Percentiles rank a stretch among this genome's conserved stretches.
Evolutionary conservation across 2,797 vertebrate species (phyloP).

Genomic region (Corythornis leucogaster): DNA sequence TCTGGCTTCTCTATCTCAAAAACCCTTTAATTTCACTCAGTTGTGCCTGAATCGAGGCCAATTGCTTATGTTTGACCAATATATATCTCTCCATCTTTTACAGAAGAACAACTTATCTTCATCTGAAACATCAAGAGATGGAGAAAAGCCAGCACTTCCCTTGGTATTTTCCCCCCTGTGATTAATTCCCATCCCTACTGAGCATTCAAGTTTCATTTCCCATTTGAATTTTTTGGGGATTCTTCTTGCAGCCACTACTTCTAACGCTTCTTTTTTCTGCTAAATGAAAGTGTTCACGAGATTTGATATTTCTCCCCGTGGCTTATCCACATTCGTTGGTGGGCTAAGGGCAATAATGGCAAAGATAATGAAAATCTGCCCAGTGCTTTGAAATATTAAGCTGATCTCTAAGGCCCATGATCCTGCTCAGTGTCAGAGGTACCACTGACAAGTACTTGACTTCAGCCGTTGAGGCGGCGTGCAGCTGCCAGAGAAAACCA

Average conservation of each 20-base stretch:
- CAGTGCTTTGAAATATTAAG: slow-evolving; percentile 49
- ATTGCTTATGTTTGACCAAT: slow-evolving; percentile 55
- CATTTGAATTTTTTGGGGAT: slow-evolving; percentile 29
- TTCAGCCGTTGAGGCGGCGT: neutral
- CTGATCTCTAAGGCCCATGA: slow-evolving; percentile 19
- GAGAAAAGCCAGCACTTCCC: slow-evolving; percentile 63
- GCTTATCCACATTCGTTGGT: neutral
- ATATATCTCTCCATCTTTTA: slow-evolving; percentile 61
- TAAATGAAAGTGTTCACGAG: slow-evolving; percentile 16
- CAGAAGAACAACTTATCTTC: slow-evolving; percentile 68
- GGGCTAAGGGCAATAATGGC: slow-evolving; percentile 15
- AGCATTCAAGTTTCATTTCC: slow-evolving; percentile 68
- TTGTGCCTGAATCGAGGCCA: slow-evolving; percentile 64
- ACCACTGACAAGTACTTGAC: slow-evolving; percentile 51
- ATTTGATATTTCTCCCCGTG: neutral
- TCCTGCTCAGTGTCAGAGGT: slow-evolving; percentile 58
- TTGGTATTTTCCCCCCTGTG: slow-evolving; percentile 56
- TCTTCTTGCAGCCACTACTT: slow-evolving; percentile 39
- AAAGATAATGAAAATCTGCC: slow-evolving; percentile 57
- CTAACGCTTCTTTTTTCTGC: slow-evolving; percentile 18
- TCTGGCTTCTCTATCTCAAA: slow-evolving; percentile 62
- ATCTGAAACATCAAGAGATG: slow-evolving; percentile 68
- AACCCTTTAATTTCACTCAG: slow-evolving; percentile 58
- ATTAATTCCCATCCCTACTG: slow-evolving; percentile 56
- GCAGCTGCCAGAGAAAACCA: slow-evolving; percentile 52